Evolutionary conservation across 2,113 vertebrate species (phyloP), one percentile per base, ranked within the genome.

Genomic region (Saccopteryx leptura): DNA sequence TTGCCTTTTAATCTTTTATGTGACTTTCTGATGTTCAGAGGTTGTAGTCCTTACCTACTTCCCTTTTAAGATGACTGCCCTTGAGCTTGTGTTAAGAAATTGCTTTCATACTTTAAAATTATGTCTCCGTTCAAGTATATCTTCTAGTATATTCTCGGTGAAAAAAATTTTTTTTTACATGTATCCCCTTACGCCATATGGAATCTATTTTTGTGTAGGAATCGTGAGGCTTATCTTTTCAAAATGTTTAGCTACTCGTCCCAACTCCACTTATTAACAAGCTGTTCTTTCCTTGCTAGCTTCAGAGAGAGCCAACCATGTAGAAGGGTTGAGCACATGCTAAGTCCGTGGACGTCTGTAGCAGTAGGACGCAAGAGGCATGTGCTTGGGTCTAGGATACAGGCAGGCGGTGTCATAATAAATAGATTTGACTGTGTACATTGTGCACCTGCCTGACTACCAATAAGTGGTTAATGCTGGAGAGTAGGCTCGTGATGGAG

Each of bases 31-130:
- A 96, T 89, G 60, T 81, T 88, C 83, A 69, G 75, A 85, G 24
- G 61, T 89, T 93, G 91, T 91, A 97, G 89, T 69, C 54, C 54
- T 76, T 65, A 76, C 9, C 31, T 66, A 81, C 93, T 76, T 85
- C 93, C 92, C 84, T 95, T 93, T 95, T 80, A 93, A 88, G 88
- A 85, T 91, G 93, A 93, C 66, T 81, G 83, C 83, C 78, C 87
- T 94, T 91, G 90, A 93, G 76, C 65, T 85, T 54, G 24, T 83
- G 52, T 87, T 91, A 72, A 78, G 89, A 56, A 97, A 93, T 88
- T 88, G 58, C 65, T 88, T 88, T 93, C 78, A 61, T 88, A 88
- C 39, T 83, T 94, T 78, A 92, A 92, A 85, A 92, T 63, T 58
- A 74, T 7, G 11, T 90, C 60, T 12, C 69, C 92, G 78, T 83